Percentiles rank a stretch among this genome's conserved stretches.
Conservation (phyloP, 2,888 invertebrate species). For the Sarcophaga subvicina region DNA sequence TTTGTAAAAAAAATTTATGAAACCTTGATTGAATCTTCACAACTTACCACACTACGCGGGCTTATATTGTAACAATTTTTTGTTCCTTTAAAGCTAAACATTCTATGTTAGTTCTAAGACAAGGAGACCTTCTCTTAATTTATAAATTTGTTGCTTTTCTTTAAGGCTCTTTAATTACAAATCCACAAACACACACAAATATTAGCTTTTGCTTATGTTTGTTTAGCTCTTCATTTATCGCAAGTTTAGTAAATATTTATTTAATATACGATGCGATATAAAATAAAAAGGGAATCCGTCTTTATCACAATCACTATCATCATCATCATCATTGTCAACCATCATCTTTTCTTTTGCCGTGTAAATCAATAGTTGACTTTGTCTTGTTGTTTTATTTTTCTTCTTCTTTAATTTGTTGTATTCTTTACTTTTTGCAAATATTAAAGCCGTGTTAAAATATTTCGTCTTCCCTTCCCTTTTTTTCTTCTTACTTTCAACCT, state of each 20-base stretch:
- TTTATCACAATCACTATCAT: neutral
- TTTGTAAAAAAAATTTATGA: no score
- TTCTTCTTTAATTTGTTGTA: neutral
- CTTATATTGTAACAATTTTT: no score
- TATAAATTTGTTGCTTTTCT: neutral
- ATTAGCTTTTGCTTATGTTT: conserved; percentile 43
- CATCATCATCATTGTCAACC: neutral
- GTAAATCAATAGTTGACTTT: conserved; percentile 41
- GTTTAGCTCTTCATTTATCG: conserved; percentile 48
- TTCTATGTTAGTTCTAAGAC: no score
- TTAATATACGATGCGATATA: conserved; percentile 8
- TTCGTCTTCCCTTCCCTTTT: neutral
- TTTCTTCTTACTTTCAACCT: neutral
- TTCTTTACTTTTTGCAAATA: conserved; percentile 34
- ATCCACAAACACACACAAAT: conserved; percentile 3
- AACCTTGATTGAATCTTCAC: no score
- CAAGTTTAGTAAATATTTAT: conserved; percentile 42
- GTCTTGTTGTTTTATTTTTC: conserved; percentile 19
- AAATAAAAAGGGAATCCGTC: neutral
- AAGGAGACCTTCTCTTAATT: no score
- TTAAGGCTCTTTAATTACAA: conserved; percentile 20
- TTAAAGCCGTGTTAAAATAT: conserved; percentile 34
- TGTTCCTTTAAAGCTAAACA: no score
- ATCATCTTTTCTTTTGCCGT: conserved; percentile 17
- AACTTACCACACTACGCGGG: no score